Evolutionary conservation across 2,888 invertebrate genomes (phyloP).

Genomic region (Exocentrus adspersus): DNA sequence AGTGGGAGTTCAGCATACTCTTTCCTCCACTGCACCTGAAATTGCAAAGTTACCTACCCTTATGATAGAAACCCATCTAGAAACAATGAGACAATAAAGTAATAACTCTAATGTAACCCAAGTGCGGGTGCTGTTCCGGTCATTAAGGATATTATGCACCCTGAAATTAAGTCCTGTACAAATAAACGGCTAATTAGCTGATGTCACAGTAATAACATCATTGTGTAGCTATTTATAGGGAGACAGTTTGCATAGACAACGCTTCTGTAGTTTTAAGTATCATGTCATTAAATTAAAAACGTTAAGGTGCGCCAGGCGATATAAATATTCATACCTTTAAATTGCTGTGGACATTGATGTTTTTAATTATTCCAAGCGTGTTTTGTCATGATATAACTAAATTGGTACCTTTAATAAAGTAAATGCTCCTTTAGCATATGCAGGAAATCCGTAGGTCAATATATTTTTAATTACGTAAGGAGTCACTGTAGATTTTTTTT

Average conservation of each 20-base stretch:
- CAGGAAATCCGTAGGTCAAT: neutral
- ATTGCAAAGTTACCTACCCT: too few species aligned
- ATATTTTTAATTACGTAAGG: neutral
- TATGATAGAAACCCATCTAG: too few species aligned
- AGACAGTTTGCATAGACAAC: constrained; percentile 2
- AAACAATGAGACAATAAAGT: neutral
- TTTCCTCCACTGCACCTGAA: too few species aligned
- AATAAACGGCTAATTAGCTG: constrained; percentile 5
- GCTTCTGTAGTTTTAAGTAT: neutral
- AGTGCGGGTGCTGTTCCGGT: neutral
- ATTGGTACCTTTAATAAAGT: too few species aligned
- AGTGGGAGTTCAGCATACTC: too few species aligned
- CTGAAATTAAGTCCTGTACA: constrained; percentile 6
- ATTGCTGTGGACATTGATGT: neutral
- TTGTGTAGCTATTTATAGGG: neutral
- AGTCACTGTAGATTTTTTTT: neutral
- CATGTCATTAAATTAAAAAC: neutral
- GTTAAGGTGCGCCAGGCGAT: neutral
- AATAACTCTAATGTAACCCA: constrained; percentile 21
- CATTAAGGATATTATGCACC: constrained; percentile 15
- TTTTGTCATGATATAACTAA: too few species aligned
- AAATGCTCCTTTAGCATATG: too few species aligned
- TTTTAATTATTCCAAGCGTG: too few species aligned
- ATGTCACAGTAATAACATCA: neutral
- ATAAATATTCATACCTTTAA: neutral